Evolutionary conservation across 2,888 invertebrate genomes (phyloP), one percentile per base, ranked within the genome.

Genomic region (Neoaliturus tenellus): DNA sequence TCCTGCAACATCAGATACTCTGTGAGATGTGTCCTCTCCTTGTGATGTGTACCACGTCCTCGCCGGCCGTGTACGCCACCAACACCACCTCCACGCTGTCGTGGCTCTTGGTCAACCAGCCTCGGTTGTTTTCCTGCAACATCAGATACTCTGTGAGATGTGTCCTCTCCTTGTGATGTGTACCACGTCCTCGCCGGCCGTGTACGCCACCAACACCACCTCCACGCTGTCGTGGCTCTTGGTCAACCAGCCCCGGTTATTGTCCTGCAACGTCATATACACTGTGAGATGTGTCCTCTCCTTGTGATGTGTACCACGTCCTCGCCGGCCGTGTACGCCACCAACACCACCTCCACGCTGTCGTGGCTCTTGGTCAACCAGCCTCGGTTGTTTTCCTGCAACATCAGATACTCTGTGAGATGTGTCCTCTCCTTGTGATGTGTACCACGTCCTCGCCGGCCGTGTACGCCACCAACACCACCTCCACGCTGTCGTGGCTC

Each of bases 81-180:
- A 88, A 83, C 83, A 88, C 87, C 23, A 88, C 87, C 85, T 88
- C 88, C 28, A 88, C 88, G 62, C 87, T 86, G 83, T 88, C 88
- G 51, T 87, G 86, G 78, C 86, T 86, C 82, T 85, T 85, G 51
- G 44, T 83, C 28, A 41, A 33, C 83, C 78, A 25, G 39, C 28
- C 20, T 20, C 4, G 8, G 23, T 44, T 44, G 25, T 75, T 6
- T 25, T 41, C 20, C 14, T 78, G 78, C 78, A 31, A 78, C 51
- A 78, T 51, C 8, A 78, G 48, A 31, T 51, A 48, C 51, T 48
- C 78, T 4, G 78, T 78, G 2, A 78, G 78, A n/a, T 73, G 73
- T 3, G 44, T 23, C 73, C 41, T 20, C 20, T 41, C 41, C 44
- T 25, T 73, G 67, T 85, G 80, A 87, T 86, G 62, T 86, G 87